Conservation (phyloP, 2,888 invertebrate genomes). For the Dicyrtomina minuta region DNA sequence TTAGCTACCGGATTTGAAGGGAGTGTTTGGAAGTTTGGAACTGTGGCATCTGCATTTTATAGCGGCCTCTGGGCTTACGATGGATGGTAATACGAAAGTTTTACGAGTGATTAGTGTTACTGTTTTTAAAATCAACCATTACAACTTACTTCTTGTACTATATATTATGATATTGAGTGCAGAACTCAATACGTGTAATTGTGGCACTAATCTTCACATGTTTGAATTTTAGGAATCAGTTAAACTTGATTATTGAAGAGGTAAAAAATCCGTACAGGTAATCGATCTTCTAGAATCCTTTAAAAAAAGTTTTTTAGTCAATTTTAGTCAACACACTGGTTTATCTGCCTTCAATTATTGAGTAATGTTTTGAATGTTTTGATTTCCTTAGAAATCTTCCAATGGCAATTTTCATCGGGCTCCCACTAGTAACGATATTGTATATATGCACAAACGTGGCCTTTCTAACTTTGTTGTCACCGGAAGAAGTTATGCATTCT, state of each 20-base stretch:
- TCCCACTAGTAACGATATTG: slow-evolving; percentile 75
- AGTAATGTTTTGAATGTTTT: neutral
- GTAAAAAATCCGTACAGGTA: slow-evolving; percentile 60
- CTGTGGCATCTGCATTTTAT: slow-evolving; percentile 75
- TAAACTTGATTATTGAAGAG: slow-evolving; percentile 63
- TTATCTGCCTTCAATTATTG: neutral
- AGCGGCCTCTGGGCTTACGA: slow-evolving; percentile 85
- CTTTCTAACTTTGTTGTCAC: slow-evolving; percentile 78
- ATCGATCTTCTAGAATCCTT: slow-evolving; percentile 14
- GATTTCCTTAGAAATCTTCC: slow-evolving; percentile 69
- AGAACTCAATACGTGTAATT: too few relatives aligned
- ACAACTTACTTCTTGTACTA: too few relatives aligned
- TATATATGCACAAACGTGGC: slow-evolving; percentile 85
- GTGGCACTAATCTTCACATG: too few relatives aligned
- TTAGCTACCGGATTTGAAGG: slow-evolving; percentile 69
- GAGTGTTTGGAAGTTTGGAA: slow-evolving; percentile 66
- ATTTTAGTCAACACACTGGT: too few relatives aligned
- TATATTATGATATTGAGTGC: too few relatives aligned
- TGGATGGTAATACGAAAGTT: too few relatives aligned
- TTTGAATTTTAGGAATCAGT: slow-evolving; percentile 60
- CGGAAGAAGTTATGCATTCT: slow-evolving; percentile 71
- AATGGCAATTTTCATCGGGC: slow-evolving; percentile 75
- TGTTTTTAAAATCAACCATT: too few relatives aligned
- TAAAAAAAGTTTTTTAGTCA: too few relatives aligned
- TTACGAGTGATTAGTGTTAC: too few relatives aligned